phyloP scores from a whole-genome alignment of 2,797 vertebrate species.

The Myiotriccus ornatus region DNA sequence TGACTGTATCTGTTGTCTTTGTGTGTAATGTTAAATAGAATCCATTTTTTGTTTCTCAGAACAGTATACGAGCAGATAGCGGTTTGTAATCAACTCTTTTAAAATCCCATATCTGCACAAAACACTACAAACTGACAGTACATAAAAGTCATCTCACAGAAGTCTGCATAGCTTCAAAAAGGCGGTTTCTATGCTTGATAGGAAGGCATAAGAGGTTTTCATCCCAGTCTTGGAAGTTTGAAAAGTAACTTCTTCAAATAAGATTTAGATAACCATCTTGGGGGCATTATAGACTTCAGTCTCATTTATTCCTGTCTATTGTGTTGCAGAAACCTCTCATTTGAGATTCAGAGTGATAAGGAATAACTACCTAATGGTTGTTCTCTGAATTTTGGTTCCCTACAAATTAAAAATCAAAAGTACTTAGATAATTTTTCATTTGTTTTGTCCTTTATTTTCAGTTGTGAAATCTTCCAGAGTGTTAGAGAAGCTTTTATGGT shows the following conservation, averaged over 20 bases:
- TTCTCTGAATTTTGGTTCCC: background rate
- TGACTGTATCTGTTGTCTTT: fast-evolving
- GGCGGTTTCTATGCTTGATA: background rate
- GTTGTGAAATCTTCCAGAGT: background rate
- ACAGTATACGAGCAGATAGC: background rate
- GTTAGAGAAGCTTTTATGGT: background rate
- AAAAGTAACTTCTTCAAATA: background rate
- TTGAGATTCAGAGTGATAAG: background rate
- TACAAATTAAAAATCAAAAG: background rate
- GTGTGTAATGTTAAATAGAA: fast-evolving
- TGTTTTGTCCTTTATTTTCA: background rate
- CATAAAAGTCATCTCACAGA: background rate
- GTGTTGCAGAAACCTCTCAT: background rate
- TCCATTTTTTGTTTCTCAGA: background rate
- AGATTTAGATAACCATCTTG: background rate
- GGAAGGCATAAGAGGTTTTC: background rate
- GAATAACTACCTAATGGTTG: background rate
- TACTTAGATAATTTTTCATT: background rate
- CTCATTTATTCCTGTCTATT: background rate
- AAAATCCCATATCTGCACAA: background rate
- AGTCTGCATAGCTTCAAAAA: background rate
- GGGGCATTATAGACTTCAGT: background rate
- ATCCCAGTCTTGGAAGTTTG: background rate
- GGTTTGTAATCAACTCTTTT: background rate
- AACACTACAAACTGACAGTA: background rate